Conservation (phyloP, 1,140 invertebrate genomes). For the Scaptodrosophila lebanonensis region DNA sequence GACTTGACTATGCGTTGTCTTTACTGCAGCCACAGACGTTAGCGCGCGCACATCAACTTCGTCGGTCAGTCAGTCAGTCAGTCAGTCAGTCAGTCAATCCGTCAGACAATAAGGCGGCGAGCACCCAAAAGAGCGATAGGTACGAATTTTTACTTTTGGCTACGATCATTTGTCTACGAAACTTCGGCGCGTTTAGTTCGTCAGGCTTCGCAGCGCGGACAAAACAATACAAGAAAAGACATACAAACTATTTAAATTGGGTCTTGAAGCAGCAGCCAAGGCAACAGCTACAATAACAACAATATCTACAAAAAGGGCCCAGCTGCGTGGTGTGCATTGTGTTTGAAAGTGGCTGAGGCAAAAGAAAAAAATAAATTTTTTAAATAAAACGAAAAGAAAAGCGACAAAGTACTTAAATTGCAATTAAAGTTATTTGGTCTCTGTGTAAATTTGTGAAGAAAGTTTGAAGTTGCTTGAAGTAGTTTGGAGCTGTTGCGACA, state of each 20-base stretch:
- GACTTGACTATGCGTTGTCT: slow-evolving; percentile 55
- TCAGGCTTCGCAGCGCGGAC: slow-evolving; percentile 55
- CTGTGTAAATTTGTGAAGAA: slow-evolving; percentile 69
- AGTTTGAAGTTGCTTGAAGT: slow-evolving; percentile 54
- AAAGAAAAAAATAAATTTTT: slow-evolving; percentile 16
- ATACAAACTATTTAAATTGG: too few relatives aligned
- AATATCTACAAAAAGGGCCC: too few relatives aligned
- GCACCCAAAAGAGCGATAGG: slow-evolving; percentile 42
- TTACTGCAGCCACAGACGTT: slow-evolving; percentile 43
- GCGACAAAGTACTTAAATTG: slow-evolving; percentile 40
- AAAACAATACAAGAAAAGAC: slow-evolving; percentile 11
- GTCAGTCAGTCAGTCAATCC: slow-evolving; percentile 32
- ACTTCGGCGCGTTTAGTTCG: slow-evolving; percentile 67
- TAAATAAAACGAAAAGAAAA: slow-evolving; percentile 29
- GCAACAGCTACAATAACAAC: too few relatives aligned
- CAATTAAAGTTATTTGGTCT: slow-evolving; percentile 49
- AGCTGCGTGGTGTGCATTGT: too few relatives aligned
- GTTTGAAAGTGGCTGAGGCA: too few relatives aligned
- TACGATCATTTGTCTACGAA: slow-evolving; percentile 76
- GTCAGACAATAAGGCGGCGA: slow-evolving; percentile 34
- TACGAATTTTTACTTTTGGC: slow-evolving; percentile 65
- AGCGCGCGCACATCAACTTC: slow-evolving; percentile 13
- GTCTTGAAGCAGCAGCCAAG: too few relatives aligned
- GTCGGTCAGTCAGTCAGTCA: slow-evolving; percentile 61
- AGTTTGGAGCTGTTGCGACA: slow-evolving; percentile 58